Evolutionary conservation across 2,113 vertebrate genomes (phyloP), one percentile per base, ranked within the genome.

Genomic region (Corapipo altera): DNA sequence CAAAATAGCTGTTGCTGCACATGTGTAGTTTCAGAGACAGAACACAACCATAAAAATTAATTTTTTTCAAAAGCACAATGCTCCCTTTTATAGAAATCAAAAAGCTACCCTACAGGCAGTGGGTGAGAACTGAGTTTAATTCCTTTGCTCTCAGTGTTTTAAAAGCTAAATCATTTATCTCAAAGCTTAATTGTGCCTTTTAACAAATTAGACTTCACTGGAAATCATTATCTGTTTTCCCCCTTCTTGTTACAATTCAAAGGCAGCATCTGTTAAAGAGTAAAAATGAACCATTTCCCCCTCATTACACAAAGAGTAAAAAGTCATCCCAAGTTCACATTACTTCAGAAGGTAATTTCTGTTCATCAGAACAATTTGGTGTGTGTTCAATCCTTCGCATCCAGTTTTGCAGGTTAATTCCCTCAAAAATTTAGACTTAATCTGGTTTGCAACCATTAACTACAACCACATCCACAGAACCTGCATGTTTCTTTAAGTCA

Each of bases 271-370:
- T 95, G 89, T 90, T 96, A 76, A 88, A 95, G 87, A 91, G 69
- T 82, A 90, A 89, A 96, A 93, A 75, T 55, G 72, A 96, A 81
- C 89, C 23, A 88, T 93, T 90, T 95, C n/a, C 81, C 58, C 57
- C 37, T 92, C 77, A 79, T 90, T 89, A 94, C 65, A 76, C 49
- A 62, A 71, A 80, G 71, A 89, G 78, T 37, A 74, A 91, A 26
- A 96, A 94, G 95, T 95, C 95, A 96, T 90, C 95, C 65, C 87
- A 77, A 97, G 95, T 95, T 97, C 96, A 95, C 65, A 41, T 82
- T 67, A 86, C 89, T 96, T 88, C 66, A 89, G 84, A 93, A 92
- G 80, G 93, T 83, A 96, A 89, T 94, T 96, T 92, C 80, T 95
- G 91, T 64, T 95, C 92, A 85, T 76, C 71, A 77, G 91, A 96